These are phyloP conservation scores for Sparus aurata DNA, from an alignment of 2,797 vertebrate genomes.

Conservation along the genomic window DNA sequence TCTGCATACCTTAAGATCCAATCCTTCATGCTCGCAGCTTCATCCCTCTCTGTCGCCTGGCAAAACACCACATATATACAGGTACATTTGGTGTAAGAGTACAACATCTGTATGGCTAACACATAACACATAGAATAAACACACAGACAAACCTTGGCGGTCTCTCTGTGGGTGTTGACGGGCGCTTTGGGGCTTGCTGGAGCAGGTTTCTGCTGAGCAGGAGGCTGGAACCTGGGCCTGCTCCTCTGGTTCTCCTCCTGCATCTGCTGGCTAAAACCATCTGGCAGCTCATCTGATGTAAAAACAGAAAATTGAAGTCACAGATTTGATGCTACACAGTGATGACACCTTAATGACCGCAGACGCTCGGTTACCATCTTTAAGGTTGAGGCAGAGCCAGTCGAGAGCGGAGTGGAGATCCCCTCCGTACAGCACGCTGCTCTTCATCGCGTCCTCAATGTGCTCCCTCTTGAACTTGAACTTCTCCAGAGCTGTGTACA, in stretches of 20 bases:
- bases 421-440: constrained; percentile 93
- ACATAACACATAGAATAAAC: neutral
- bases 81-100: neutral
- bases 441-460: constrained; percentile 98
- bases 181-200: constrained; percentile 43
- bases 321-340: rapidly evolving
- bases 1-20: constrained; percentile 96
- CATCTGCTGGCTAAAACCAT: constrained; percentile 96
- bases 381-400: constrained; percentile 98
- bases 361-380: constrained; percentile 87
- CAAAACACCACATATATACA: constrained; percentile 4
- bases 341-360: neutral
- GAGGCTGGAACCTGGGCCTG: constrained; percentile 88
- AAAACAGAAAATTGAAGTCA: neutral
- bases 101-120: neutral
- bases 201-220: constrained; percentile 64
- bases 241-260: constrained; percentile 91
- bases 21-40: constrained; percentile 91
- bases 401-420: constrained; percentile 98
- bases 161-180: constrained; percentile 55
- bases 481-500: constrained; percentile 94
- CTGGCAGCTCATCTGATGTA: constrained; percentile 91
- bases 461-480: constrained; percentile 95
- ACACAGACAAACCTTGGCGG: constrained; percentile 72
- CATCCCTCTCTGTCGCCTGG: constrained; percentile 80